These are phyloP conservation scores for Drosophila vallismaia DNA, from an alignment of 2,888 invertebrate species.

Conservation along the genomic window DNA sequence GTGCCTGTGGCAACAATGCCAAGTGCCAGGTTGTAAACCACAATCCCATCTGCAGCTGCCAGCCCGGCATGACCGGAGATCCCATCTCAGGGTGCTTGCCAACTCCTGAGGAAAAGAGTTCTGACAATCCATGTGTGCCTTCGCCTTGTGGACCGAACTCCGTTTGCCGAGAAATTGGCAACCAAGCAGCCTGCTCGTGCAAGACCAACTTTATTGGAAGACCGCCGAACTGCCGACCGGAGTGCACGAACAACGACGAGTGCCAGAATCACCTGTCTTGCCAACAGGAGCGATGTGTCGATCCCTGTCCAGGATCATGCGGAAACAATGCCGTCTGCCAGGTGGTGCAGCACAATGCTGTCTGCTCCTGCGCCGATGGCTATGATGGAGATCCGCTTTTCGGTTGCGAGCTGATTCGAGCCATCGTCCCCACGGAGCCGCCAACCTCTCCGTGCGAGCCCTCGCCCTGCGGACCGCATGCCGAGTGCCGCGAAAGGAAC, in stretches of 20 bases:
- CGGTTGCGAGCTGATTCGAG: conserved; percentile 84
- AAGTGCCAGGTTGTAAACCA: conserved; percentile 88
- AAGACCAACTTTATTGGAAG: conserved; percentile 91
- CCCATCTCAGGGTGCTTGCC: conserved; percentile 86
- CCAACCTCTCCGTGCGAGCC: conserved; percentile 91
- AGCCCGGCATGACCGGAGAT: conserved; percentile 87
- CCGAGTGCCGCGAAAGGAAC: conserved; percentile 92
- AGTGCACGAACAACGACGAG: conserved; percentile 91
- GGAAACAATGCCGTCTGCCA: conserved; percentile 92
- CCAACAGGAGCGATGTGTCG: conserved; percentile 91
- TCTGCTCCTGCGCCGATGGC: conserved; percentile 92
- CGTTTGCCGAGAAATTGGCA: conserved; percentile 91
- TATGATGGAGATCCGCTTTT: conserved; percentile 91
- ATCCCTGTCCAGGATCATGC: conserved; percentile 92
- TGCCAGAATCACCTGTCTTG: conserved; percentile 93
- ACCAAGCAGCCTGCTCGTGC: conserved; percentile 94
- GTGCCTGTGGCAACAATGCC: conserved; percentile 87
- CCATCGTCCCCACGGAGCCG: conserved; percentile 87
- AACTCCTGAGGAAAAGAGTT: conserved; percentile 77
- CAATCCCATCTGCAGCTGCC: conserved; percentile 88
- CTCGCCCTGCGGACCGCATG: conserved; percentile 93
- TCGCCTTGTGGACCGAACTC: conserved; percentile 94
- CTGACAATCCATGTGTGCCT: conserved; percentile 89
- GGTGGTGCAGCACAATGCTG: conserved; percentile 92
- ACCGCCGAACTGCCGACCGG: conserved; percentile 93